Evolutionary conservation across 2,888 invertebrate genomes (phyloP).

Genomic region (Petrophora chlorosata): DNA sequence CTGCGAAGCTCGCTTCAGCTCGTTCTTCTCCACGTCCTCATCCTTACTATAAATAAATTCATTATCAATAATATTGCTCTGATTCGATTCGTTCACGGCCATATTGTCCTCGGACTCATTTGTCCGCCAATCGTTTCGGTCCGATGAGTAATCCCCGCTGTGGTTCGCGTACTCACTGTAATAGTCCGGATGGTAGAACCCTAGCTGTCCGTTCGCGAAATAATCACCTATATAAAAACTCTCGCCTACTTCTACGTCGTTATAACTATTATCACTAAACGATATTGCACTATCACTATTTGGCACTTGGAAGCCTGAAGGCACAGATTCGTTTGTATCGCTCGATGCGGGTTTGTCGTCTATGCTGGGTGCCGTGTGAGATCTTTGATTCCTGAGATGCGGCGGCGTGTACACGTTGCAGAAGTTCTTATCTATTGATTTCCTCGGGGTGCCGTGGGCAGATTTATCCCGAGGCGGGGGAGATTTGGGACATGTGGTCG

Average conservation of each 20-base stretch:
- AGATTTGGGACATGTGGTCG: slow-evolving; percentile 64
- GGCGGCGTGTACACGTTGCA: slow-evolving; percentile 82
- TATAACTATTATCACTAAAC: slow-evolving; percentile 75
- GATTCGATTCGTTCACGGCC: slow-evolving; percentile 66
- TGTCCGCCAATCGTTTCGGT: slow-evolving; percentile 56
- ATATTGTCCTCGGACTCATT: slow-evolving; percentile 71
- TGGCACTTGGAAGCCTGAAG: slow-evolving; percentile 78
- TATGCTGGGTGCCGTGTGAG: slow-evolving; percentile 65
- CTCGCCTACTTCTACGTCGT: slow-evolving; percentile 65
- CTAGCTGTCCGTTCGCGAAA: slow-evolving; percentile 76
- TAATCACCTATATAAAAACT: slow-evolving; percentile 82
- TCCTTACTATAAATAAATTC: slow-evolving; percentile 81
- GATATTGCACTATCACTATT: slow-evolving; percentile 82
- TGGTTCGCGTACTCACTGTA: slow-evolving; percentile 63
- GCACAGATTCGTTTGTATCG: slow-evolving; percentile 67
- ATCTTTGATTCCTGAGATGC: slow-evolving; percentile 71
- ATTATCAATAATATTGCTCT: slow-evolving; percentile 74
- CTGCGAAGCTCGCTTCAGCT: slow-evolving; percentile 84
- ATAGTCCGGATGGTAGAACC: slow-evolving; percentile 70
- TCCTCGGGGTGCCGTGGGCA: slow-evolving; percentile 66
- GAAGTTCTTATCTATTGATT: slow-evolving; percentile 70
- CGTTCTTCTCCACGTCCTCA: slow-evolving; percentile 82
- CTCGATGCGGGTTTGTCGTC: slow-evolving; percentile 53
- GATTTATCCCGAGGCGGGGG: slow-evolving; percentile 69
- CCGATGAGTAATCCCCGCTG: slow-evolving; percentile 48